Evolutionary conservation across 2,113 vertebrate genomes (phyloP), one percentile per base, ranked within the genome.

Genomic region (Tretioscincus oriximinensis): DNA sequence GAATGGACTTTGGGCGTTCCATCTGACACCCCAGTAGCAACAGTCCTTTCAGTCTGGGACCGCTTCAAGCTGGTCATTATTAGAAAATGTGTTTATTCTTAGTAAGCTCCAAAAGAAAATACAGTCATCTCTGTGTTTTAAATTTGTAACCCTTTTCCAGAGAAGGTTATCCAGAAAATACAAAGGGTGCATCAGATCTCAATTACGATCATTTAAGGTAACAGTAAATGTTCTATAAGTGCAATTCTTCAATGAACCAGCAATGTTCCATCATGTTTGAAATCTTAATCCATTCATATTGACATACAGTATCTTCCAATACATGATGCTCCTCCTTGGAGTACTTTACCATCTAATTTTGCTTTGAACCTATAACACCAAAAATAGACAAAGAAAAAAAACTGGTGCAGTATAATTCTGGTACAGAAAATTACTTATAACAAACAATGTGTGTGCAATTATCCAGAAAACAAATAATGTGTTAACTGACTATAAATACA

Each of bases 31-130:
- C 91, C 98, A 2, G 94, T 92, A 84, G 94, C 96, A 85, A 97
- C 95, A 8, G 95, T 92, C 94, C 96, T 96, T 93, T 99, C 98
- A 35, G 97, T 98, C 89, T 97, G 95, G 65, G 95, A 96, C 93
- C 91, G 94, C 92, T 97, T 98, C 94, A 98, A 92, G 93, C 97
- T 98, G 95, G 97, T 98, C 97, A 97, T 98, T 93, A 90, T 96
- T 95, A 90, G 93, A 91, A 90, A 83, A 84, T 68, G 73, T 73
- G 65, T 73, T 87, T 88, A 71, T 81, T 51, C 83, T 92, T 86
- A 93, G 69, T 90, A 94, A 94, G 94, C 91, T 92, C 93, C 92
- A 90, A 90, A 81, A 88, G 89, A 91, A 94, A 88, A 78, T 58
- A 92, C 76, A 91, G 83, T 91, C 95, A 94, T 96, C 73, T 91